phyloP scores from a whole-genome alignment of 2,888 invertebrate genomes.

The Rotaria sp. region DNA sequence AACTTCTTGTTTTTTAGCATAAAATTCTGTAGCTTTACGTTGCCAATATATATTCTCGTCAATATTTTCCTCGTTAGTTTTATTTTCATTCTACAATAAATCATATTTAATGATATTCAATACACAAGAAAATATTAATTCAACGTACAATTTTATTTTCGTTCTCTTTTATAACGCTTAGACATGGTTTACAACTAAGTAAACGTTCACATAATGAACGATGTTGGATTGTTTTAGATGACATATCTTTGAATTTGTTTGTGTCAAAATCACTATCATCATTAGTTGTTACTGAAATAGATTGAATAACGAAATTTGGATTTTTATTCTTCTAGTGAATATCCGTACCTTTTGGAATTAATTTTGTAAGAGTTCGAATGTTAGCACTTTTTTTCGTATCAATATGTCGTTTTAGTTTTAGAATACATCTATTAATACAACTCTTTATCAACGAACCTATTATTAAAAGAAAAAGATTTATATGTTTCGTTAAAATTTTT shows the following conservation, averaged over 20 bases:
- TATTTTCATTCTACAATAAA: background rate
- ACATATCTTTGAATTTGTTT: background rate
- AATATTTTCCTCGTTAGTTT: background rate
- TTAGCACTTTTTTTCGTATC: too few species aligned
- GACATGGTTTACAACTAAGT: conserved; percentile 3
- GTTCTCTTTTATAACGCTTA: background rate
- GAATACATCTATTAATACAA: too few species aligned
- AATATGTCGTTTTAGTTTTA: too few species aligned
- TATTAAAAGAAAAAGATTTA: too few species aligned
- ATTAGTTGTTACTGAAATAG: background rate
- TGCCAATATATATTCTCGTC: background rate
- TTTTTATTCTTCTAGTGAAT: too few species aligned
- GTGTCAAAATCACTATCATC: background rate
- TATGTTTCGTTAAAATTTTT: too few species aligned
- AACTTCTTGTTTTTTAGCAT: conserved; percentile 19
- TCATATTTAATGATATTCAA: background rate
- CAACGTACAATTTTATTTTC: background rate
- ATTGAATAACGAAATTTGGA: background rate
- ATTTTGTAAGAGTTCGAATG: too few species aligned
- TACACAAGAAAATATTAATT: background rate
- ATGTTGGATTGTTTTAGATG: background rate
- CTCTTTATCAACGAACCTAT: too few species aligned
- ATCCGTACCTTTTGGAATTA: too few species aligned
- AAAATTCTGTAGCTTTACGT: conserved; percentile 23
- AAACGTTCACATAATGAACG: background rate